A percentile compares a stretch with the other conserved stretches of the same genome.
Conservation (phyloP, 2,888 invertebrate species). For the Rhagonycha lutea region DNA sequence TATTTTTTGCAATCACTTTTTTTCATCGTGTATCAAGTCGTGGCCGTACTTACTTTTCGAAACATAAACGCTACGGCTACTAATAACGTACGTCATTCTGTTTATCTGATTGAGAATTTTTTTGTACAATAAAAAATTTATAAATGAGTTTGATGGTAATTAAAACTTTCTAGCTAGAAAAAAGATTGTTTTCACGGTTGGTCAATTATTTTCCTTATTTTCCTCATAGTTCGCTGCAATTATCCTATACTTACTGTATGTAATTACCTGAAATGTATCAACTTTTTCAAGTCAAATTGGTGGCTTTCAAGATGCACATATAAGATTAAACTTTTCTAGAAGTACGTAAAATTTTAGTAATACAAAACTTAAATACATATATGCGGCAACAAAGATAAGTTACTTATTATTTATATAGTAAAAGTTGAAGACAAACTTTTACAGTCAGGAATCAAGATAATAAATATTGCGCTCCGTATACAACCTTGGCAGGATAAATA, state of each 20-base stretch:
- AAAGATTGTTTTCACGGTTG: not conserved
- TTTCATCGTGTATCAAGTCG: not conserved
- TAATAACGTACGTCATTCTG: not conserved
- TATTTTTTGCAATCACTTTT: not conserved
- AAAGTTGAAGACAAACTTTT: slow-evolving; percentile 2
- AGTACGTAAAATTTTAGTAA: not conserved
- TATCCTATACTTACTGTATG: not conserved
- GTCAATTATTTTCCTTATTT: not conserved
- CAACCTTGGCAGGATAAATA: slow-evolving; percentile 15
- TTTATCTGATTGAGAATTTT: not conserved
- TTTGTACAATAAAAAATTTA: not conserved
- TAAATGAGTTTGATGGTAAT: not conserved
- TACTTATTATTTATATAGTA: not conserved
- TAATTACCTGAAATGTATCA: not conserved
- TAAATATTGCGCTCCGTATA: slow-evolving; percentile 17
- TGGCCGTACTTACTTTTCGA: not conserved
- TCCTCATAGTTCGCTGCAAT: not conserved
- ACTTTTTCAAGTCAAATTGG: not conserved
- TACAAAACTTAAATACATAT: slow-evolving; percentile 1
- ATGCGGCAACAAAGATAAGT: slow-evolving; percentile 1
- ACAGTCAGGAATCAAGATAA: slow-evolving; percentile 10
- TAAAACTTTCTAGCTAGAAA: not conserved
- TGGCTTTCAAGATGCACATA: not conserved
- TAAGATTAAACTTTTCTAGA: slow-evolving; percentile 1
- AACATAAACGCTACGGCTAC: not conserved